Evolutionary conservation across 2,888 invertebrate species (phyloP).

Genomic region (Sphaeridia pumilis): DNA sequence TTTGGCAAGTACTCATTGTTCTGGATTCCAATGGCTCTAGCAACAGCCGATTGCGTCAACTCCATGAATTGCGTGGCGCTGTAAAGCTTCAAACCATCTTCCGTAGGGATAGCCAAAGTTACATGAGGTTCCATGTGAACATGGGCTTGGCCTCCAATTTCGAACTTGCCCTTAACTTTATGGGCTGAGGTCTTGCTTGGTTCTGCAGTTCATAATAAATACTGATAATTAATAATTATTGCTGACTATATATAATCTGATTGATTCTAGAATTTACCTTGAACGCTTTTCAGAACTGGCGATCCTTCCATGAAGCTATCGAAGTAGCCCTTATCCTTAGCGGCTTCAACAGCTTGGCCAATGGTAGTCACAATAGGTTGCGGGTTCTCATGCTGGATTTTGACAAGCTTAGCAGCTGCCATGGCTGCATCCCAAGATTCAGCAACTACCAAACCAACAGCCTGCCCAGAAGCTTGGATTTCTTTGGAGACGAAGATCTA

Average conservation of each 20-base stretch:
- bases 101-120: slow-evolving; percentile 53
- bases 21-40: slow-evolving; percentile 47
- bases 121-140: slow-evolving; percentile 63
- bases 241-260: slow-evolving; percentile 1
- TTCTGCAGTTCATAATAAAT: neutral
- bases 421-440: slow-evolving; percentile 37
- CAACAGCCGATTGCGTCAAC: slow-evolving; percentile 47
- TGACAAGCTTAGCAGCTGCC: slow-evolving; percentile 38
- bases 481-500: slow-evolving; percentile 38
- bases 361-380: slow-evolving; percentile 38
- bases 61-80: slow-evolving; percentile 55
- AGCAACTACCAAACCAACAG: slow-evolving; percentile 41
- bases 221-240: slow-evolving; percentile 10
- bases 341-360: slow-evolving; percentile 37
- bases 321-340: slow-evolving; percentile 18
- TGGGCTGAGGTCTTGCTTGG: slow-evolving; percentile 19
- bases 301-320: slow-evolving; percentile 10
- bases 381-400: slow-evolving; percentile 39
- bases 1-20: slow-evolving; percentile 46
- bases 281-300: too few species aligned
- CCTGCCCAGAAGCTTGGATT: slow-evolving; percentile 39
- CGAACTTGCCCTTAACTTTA: slow-evolving; percentile 45
- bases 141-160: slow-evolving; percentile 54
- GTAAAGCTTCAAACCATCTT: slow-evolving; percentile 59
- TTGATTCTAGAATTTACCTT: neutral